Percentiles rank a stretch among this genome's conserved stretches.
Conservation (phyloP, 2,888 invertebrate genomes). For the Lasioglossum pauxillum region DNA sequence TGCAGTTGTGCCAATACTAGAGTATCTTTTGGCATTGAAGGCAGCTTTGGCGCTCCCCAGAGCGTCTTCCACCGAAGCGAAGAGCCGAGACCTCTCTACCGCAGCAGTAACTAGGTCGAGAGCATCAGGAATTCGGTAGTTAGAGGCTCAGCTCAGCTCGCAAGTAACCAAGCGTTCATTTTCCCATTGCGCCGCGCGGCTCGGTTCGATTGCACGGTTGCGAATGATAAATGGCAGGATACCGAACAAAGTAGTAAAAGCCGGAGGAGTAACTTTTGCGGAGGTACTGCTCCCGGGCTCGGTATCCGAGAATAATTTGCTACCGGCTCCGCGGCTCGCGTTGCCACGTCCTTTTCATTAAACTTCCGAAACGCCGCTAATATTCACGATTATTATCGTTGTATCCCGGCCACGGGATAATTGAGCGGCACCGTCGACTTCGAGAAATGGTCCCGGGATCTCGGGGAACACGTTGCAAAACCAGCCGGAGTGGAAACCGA, state of each 20-base stretch:
- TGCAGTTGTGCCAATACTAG: not conserved
- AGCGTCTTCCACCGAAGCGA: not conserved
- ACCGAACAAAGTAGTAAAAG: constrained; percentile 62
- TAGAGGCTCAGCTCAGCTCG: not conserved
- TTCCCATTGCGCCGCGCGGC: constrained; percentile 44
- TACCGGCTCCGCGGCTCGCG: constrained; percentile 57
- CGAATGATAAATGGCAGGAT: constrained; percentile 69
- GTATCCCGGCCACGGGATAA: constrained; percentile 54
- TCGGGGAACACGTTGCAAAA: not conserved
- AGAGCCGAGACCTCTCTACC: not conserved
- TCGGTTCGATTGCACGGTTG: constrained; percentile 65
- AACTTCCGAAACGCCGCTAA: constrained; percentile 71
- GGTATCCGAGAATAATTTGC: constrained; percentile 66
- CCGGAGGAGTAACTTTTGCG: constrained; percentile 34
- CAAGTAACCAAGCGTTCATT: constrained; percentile 32
- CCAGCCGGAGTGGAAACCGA: not conserved
- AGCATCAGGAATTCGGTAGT: constrained; percentile 30
- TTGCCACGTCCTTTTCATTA: constrained; percentile 70
- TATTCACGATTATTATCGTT: constrained; percentile 67
- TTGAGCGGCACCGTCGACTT: constrained; percentile 55
- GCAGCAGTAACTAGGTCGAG: constrained; percentile 17
- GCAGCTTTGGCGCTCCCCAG: not conserved
- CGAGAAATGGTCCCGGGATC: constrained; percentile 48
- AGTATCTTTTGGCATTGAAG: not conserved
- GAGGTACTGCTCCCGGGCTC: not conserved